These are phyloP conservation scores for Pentamera pediparva DNA, from an alignment of 53 echinoderm and acorn worm species.

Conservation along the genomic window DNA sequence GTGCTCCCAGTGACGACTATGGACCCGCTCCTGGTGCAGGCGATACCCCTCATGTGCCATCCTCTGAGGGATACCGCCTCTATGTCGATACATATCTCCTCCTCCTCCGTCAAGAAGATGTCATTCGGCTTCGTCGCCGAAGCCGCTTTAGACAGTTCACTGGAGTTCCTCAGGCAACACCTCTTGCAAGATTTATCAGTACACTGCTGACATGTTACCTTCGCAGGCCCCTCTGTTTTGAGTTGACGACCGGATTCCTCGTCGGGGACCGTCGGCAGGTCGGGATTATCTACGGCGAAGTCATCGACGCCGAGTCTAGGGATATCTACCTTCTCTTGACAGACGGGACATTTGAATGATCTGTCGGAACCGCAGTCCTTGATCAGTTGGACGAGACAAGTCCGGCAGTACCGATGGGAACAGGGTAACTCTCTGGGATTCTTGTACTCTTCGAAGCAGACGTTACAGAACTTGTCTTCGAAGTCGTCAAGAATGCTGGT, in stretches of 20 bases:
- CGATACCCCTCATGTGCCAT: not conserved
- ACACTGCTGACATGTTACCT: too few species aligned
- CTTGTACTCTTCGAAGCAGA: slow-evolving; percentile 10
- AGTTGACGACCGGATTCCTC: too few species aligned
- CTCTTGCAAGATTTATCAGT: too few species aligned
- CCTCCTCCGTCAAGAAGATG: not conserved
- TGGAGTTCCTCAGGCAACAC: not conserved
- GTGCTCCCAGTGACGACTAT: not conserved
- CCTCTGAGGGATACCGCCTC: not conserved
- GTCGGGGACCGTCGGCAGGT: too few species aligned
- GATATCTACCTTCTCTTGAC: not conserved
- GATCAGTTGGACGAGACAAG: not conserved
- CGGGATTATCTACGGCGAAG: too few species aligned
- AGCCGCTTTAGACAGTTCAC: not conserved
- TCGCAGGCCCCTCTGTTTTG: too few species aligned
- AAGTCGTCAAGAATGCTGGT: not conserved
- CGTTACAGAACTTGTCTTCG: not conserved
- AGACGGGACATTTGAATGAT: not conserved
- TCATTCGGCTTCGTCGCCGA: not conserved
- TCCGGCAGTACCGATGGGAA: not conserved
- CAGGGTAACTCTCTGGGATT: not conserved
- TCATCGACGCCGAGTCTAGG: not conserved
- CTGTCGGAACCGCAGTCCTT: not conserved
- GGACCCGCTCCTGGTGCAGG: not conserved
- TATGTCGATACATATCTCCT: not conserved